Percentiles rank a stretch among this genome's conserved stretches.
Conservation (phyloP, 1,140 invertebrate genomes). For the Probaryconus sp. region DNA sequence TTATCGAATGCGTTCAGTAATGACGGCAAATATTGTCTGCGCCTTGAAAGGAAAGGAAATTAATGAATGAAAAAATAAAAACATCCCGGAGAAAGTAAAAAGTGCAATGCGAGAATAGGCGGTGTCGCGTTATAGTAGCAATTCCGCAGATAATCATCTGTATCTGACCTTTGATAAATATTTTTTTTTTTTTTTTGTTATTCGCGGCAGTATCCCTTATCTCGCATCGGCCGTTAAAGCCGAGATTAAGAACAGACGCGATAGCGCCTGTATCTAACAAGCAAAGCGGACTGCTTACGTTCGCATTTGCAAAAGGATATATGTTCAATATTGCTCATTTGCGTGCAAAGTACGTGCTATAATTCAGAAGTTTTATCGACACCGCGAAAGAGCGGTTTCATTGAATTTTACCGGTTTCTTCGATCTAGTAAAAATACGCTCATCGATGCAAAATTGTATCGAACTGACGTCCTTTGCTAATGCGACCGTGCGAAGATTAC, state of each 20-base stretch:
- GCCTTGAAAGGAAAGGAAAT: conserved; percentile 2
- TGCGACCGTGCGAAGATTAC: conserved; percentile 40
- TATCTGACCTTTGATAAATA: conserved; percentile 61
- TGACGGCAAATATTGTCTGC: neutral
- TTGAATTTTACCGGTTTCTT: conserved; percentile 65
- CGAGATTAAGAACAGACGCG: conserved; percentile 60
- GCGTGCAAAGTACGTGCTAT: conserved; percentile 63
- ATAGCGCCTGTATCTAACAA: conserved; percentile 61
- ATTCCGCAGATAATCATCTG: conserved; percentile 58
- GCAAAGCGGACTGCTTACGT: conserved; percentile 47
- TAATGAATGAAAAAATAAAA: neutral
- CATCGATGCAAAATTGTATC: conserved; percentile 60
- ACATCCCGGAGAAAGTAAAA: conserved; percentile 37
- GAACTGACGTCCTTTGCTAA: conserved; percentile 31
- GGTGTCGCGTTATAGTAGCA: conserved; percentile 50
- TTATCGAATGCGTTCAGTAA: neutral
- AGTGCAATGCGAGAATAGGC: conserved; percentile 44
- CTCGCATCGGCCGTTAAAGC: conserved; percentile 58
- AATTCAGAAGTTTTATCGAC: conserved; percentile 63
- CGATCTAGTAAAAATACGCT: conserved; percentile 46
- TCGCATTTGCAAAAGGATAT: conserved; percentile 60
- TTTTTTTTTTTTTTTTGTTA: conserved; percentile 44
- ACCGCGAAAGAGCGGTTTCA: conserved; percentile 58
- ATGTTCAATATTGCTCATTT: conserved; percentile 64
- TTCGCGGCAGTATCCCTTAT: conserved; percentile 53